A percentile compares a stretch with the other conserved stretches of the same genome.
phyloP scores from a whole-genome alignment of 1,140 invertebrate genomes.

The Drosophila carrolli region DNA sequence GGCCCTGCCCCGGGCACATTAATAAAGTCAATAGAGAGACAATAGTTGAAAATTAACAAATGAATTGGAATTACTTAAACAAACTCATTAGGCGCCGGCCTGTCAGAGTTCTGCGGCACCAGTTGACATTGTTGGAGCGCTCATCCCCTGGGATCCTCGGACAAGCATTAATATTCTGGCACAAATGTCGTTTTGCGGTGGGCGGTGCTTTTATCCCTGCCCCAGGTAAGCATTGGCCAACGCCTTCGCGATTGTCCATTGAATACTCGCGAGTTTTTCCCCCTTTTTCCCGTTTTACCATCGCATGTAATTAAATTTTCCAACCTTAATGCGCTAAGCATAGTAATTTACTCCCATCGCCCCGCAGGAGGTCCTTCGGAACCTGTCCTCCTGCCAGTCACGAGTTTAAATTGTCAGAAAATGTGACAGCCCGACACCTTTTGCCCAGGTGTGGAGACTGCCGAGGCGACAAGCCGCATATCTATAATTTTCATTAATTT shows the following conservation, averaged over 20 bases:
- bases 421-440: constrained; percentile 57
- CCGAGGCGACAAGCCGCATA: constrained; percentile 54
- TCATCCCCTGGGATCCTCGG: constrained; percentile 8
- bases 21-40: constrained; percentile 77
- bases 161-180: constrained; percentile 36
- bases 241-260: constrained; percentile 54
- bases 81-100: constrained; percentile 74
- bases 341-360: constrained; percentile 59
- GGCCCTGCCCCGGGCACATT: constrained; percentile 45
- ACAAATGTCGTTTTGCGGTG: constrained; percentile 2
- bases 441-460: constrained; percentile 27
- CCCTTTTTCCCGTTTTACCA: constrained; percentile 12
- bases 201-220: constrained; percentile 38
- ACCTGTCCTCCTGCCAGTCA: constrained; percentile 32
- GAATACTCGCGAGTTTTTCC: constrained; percentile 11
- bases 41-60: constrained; percentile 82
- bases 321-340: constrained; percentile 78
- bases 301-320: constrained; percentile 78
- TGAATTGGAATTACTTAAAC: constrained; percentile 83
- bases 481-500: constrained; percentile 76
- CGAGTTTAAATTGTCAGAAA: constrained; percentile 65
- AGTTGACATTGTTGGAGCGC: constrained; percentile 58
- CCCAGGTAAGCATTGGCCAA: constrained; percentile 48
- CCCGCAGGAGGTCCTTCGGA: background rate
- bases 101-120: constrained; percentile 50